A percentile compares a stretch with the other conserved stretches of the same genome.
These are phyloP conservation scores for Cosmia pyralina DNA, from an alignment of 2,888 invertebrate genomes.

Conservation along the genomic window DNA sequence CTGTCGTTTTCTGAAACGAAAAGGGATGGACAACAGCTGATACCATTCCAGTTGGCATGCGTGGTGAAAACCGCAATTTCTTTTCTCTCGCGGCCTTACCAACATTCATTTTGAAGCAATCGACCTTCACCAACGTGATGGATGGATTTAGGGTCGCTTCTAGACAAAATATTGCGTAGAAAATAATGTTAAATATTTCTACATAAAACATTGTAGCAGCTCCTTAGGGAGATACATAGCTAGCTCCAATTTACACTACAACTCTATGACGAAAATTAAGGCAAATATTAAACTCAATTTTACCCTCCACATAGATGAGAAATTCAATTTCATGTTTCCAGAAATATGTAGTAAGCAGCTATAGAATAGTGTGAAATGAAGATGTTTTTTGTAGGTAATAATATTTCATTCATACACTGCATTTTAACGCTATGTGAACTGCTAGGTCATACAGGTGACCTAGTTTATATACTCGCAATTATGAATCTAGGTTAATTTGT, in stretches of 20 bases:
- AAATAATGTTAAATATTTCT: conserved; percentile 9
- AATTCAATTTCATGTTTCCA: conserved; percentile 51
- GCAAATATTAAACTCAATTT: conserved; percentile 58
- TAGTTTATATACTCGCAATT: conserved; percentile 26
- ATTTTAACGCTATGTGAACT: conserved; percentile 9
- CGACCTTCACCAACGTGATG: conserved; percentile 26
- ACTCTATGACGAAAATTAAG: conserved; percentile 38
- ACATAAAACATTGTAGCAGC: neutral
- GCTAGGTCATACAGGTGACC: conserved; percentile 27
- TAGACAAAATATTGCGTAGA: conserved; percentile 33
- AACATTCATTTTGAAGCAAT: conserved; percentile 15
- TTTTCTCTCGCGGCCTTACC: neutral
- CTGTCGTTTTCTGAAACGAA: neutral
- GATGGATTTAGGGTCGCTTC: conserved; percentile 16
- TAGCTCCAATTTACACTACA: conserved; percentile 30
- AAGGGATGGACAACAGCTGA: neutral
- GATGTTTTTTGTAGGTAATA: conserved; percentile 33
- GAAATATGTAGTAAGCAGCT: conserved; percentile 42
- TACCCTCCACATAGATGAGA: conserved; percentile 27
- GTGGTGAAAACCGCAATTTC: neutral
- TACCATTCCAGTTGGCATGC: neutral
- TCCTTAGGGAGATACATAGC: conserved; percentile 21
- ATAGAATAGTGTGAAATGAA: conserved; percentile 62
- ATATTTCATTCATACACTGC: conserved; percentile 12
- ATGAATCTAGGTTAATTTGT: conserved; percentile 39